phyloP scores from a whole-genome alignment of 2,888 invertebrate genomes.

The Omphaloscelis lunosa region DNA sequence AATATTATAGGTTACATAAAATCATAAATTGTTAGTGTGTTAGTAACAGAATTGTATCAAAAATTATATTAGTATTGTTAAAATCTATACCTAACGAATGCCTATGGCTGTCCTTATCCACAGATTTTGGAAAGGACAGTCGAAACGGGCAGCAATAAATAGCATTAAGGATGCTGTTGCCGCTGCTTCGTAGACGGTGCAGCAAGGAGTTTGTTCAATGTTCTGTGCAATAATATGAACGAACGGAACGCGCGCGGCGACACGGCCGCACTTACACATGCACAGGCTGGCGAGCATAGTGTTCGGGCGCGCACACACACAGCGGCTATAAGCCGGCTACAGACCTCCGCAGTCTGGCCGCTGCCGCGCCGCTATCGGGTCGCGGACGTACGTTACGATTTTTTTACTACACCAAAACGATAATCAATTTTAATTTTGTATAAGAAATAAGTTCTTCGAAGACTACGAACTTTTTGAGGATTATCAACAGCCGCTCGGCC shows the following conservation, averaged over 20 bases:
- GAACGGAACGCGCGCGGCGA: not conserved
- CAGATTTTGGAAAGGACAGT: too few relatives aligned
- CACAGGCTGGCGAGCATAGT: not conserved
- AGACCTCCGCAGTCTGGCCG: constrained; percentile 41
- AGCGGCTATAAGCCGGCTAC: constrained; percentile 50
- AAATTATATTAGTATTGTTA: too few relatives aligned
- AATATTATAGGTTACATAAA: too few relatives aligned
- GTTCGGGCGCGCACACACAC: constrained; percentile 36
- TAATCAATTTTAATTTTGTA: constrained; percentile 1
- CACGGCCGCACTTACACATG: constrained; percentile 13
- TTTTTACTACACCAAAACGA: not conserved
- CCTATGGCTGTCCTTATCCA: too few relatives aligned
- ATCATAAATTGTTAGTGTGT: too few relatives aligned
- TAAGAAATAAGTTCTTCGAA: constrained; percentile 1
- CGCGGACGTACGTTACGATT: constrained; percentile 12
- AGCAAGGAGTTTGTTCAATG: too few relatives aligned
- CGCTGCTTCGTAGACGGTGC: too few relatives aligned
- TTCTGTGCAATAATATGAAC: not conserved
- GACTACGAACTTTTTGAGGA: not conserved
- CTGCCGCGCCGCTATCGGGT: constrained; percentile 31
- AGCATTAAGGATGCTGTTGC: too few relatives aligned
- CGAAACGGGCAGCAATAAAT: too few relatives aligned
- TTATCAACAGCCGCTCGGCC: not conserved
- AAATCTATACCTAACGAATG: too few relatives aligned
- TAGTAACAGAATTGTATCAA: too few relatives aligned